Conservation (phyloP, 2,888 invertebrate genomes). For the Stomorhina lunata region DNA sequence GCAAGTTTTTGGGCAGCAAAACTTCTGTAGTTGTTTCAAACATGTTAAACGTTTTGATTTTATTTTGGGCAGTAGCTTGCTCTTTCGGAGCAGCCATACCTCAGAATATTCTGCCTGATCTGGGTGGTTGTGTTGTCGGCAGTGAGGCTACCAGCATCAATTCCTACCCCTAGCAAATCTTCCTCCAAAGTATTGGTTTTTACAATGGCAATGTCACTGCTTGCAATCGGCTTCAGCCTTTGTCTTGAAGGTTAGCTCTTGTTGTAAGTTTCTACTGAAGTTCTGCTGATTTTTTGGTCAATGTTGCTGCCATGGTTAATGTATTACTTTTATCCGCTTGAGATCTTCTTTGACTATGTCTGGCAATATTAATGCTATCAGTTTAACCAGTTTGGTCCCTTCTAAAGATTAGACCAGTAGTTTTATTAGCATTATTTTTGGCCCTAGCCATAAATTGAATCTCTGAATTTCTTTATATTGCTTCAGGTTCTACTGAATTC, state of each 20-base stretch:
- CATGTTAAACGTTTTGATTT: conserved; percentile 61
- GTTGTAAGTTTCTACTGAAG: conserved; percentile 80
- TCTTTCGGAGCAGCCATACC: conserved; percentile 50
- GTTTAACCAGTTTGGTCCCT: too few relatives aligned
- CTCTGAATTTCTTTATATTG: too few relatives aligned
- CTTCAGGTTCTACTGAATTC: too few relatives aligned
- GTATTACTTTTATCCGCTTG: conserved; percentile 82
- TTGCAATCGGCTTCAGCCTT: conserved; percentile 72
- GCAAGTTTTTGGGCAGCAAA: background rate
- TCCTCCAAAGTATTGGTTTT: conserved; percentile 72
- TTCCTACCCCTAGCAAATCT: conserved; percentile 69
- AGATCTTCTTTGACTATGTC: conserved; percentile 78
- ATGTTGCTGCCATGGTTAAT: conserved; percentile 79
- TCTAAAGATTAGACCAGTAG: too few relatives aligned
- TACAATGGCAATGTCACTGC: conserved; percentile 83
- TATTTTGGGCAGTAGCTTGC: conserved; percentile 37
- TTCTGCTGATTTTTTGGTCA: conserved; percentile 68
- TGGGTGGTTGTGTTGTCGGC: conserved; percentile 70
- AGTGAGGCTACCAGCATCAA: conserved; percentile 68
- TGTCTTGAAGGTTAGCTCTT: conserved; percentile 80
- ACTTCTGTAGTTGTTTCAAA: background rate
- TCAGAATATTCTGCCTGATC: conserved; percentile 47
- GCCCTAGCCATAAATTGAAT: too few relatives aligned
- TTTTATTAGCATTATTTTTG: too few relatives aligned
- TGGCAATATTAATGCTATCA: conserved; percentile 77